Conservation (phyloP, 2,797 vertebrate genomes). For the Catharus ustulatus region DNA sequence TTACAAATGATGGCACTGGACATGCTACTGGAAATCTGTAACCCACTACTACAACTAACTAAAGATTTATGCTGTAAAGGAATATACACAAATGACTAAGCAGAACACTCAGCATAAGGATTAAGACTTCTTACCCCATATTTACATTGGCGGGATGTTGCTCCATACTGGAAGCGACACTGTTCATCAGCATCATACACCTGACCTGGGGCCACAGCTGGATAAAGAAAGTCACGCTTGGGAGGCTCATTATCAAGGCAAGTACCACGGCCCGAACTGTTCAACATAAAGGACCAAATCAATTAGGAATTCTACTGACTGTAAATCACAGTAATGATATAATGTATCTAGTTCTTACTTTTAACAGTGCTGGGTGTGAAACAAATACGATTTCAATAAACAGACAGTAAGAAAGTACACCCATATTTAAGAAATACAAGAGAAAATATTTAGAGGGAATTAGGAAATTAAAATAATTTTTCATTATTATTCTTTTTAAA, state of each 20-base stretch:
- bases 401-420: slow-evolving; percentile 38
- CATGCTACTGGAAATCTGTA: slow-evolving; percentile 24
- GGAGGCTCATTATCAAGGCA: slow-evolving; percentile 99
- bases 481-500: slow-evolving; percentile 39
- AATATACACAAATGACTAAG: slow-evolving; percentile 59
- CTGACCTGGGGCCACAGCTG: slow-evolving; percentile 98
- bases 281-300: slow-evolving; percentile 85
- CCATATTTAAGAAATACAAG: slow-evolving; percentile 32
- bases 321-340: slow-evolving; percentile 70
- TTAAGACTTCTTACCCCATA: slow-evolving; percentile 97
- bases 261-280: slow-evolving; percentile 99
- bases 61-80: slow-evolving; percentile 32
- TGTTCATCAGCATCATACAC: slow-evolving; percentile 98
- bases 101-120: slow-evolving; percentile 72
- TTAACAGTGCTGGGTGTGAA: slow-evolving; percentile 63
- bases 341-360: slow-evolving; percentile 63
- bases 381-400: slow-evolving; percentile 53
- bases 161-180: slow-evolving; percentile 97
- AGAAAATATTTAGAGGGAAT: slow-evolving; percentile 34
- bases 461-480: slow-evolving; percentile 26
- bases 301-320: slow-evolving; percentile 75
- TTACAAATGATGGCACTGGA: background rate
- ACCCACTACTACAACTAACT: slow-evolving; percentile 26
- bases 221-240: slow-evolving; percentile 99
- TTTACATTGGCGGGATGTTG: slow-evolving; percentile 98